Evolutionary conservation across 2,888 invertebrate genomes (phyloP), one percentile per base, ranked within the genome.

Genomic region (Halictus ligatus): DNA sequence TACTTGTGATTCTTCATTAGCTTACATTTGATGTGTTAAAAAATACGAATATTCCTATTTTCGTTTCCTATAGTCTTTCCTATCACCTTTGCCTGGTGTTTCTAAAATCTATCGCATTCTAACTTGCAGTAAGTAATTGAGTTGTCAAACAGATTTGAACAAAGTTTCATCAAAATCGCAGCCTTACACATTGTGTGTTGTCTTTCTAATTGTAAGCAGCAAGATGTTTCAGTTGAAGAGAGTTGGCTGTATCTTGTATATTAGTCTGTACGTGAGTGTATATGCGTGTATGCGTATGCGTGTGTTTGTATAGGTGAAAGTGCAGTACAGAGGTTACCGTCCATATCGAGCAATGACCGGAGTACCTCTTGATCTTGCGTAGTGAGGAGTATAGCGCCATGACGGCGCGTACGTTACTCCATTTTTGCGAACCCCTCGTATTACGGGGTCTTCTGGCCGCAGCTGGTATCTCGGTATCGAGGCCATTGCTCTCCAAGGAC

Each of bases 331-430:
- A 90, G 89, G 88, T 89, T 89, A 89, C 91, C 91, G 89, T 91
- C 89, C 91, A 88, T 89, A 92, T 90, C 89, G 84, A 81, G 72
- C 88, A 91, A 91, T 88, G 90, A 80, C 88, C 87, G 91, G 89
- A 91, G 90, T 95, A 98, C 98, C 98, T 98, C 97, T 98, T 98
- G 96, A 98, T 98, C 96, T 98, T 98, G 96, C 98, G 97, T 95
- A 98, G 97, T 93, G 98, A 97, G 96, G 98, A 97, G 97, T 98
- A 98, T 96, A 98, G 98, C 94, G 98, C 97, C 98, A 98, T 97
- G 95, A 98, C 98, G 94, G 98, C 98, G 95, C 98, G 97, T 93
- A 98, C 97, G 96, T 98, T 98, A 96, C 97, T 97, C 98, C 98
- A 98, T 95, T 97, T 98, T 96, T 97, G 98, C 80, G 95, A 94